phyloP scores from a whole-genome alignment of 2,888 invertebrate genomes.

The Sylvicola cinctus region DNA sequence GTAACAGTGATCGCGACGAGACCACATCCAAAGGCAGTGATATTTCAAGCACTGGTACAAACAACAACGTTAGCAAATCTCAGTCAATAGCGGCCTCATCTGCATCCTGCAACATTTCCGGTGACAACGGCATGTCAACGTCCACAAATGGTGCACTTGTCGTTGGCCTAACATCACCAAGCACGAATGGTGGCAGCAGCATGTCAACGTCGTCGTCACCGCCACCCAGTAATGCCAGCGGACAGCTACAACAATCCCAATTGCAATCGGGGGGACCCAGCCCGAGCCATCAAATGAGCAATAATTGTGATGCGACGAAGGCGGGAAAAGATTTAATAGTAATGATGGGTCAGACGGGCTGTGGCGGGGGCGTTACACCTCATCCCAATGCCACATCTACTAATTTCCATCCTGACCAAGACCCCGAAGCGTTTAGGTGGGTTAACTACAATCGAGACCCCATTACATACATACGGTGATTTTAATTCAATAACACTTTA shows the following conservation, averaged over 20 bases:
- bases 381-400: too few species aligned
- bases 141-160: too few species aligned
- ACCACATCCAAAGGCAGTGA: constrained; percentile 36
- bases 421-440: constrained; percentile 26
- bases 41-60: constrained; percentile 20
- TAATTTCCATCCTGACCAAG: constrained; percentile 15
- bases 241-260: neutral
- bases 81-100: constrained; percentile 9
- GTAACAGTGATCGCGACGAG: constrained; percentile 44
- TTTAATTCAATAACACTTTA: constrained; percentile 8
- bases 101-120: too few species aligned
- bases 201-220: constrained; percentile 3
- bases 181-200: neutral
- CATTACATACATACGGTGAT: constrained; percentile 15
- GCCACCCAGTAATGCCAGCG: constrained; percentile 3
- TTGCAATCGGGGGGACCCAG: constrained; percentile 5
- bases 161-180: constrained; percentile 4
- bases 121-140: too few species aligned
- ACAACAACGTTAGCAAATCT: constrained; percentile 15
- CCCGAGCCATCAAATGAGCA: constrained; percentile 2
- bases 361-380: too few species aligned
- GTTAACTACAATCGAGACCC: constrained; percentile 14
- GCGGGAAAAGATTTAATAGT: too few species aligned
- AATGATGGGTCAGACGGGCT: too few species aligned
- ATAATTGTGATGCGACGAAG: neutral